Conservation (phyloP, 2,888 invertebrate species). For the Notocelia uddmanniana region DNA sequence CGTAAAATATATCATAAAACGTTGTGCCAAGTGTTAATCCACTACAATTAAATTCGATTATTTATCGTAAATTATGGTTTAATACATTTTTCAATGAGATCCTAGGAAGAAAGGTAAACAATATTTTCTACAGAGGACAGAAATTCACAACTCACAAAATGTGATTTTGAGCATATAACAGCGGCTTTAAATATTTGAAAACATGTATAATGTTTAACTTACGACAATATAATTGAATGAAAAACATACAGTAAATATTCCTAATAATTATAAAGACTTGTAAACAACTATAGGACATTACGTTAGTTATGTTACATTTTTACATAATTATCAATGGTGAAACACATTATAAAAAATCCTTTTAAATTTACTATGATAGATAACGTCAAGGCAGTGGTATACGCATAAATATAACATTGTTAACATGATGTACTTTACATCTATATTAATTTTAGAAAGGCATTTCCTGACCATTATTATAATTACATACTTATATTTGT, state of each 20-base stretch:
- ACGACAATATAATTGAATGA: constrained; percentile 42
- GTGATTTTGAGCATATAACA: constrained; percentile 48
- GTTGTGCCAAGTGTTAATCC: constrained; percentile 32
- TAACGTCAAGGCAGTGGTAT: constrained; percentile 79
- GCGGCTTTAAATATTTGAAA: constrained; percentile 45
- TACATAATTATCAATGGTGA: constrained; percentile 63
- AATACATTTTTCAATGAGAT: constrained; percentile 40
- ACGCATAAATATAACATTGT: constrained; percentile 67
- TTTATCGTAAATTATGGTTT: constrained; percentile 39
- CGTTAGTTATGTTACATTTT: constrained; percentile 56
- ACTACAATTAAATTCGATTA: constrained; percentile 50
- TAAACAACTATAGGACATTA: constrained; percentile 46
- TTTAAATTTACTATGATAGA: constrained; percentile 67
- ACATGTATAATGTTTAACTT: constrained; percentile 41
- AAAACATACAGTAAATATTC: constrained; percentile 42
- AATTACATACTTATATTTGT: constrained; percentile 38
- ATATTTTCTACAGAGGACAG: constrained; percentile 42
- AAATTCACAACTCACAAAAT: constrained; percentile 45
- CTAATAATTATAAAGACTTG: constrained; percentile 47
- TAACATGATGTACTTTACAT: constrained; percentile 60
- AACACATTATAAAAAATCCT: constrained; percentile 66
- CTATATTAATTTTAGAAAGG: constrained; percentile 60
- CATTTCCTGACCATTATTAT: constrained; percentile 45
- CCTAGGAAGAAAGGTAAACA: constrained; percentile 42
- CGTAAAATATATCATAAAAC: constrained; percentile 42